Base-by-base conservation (phyloP, 1,140 invertebrate species). In the Apis laboriosa region DNA sequence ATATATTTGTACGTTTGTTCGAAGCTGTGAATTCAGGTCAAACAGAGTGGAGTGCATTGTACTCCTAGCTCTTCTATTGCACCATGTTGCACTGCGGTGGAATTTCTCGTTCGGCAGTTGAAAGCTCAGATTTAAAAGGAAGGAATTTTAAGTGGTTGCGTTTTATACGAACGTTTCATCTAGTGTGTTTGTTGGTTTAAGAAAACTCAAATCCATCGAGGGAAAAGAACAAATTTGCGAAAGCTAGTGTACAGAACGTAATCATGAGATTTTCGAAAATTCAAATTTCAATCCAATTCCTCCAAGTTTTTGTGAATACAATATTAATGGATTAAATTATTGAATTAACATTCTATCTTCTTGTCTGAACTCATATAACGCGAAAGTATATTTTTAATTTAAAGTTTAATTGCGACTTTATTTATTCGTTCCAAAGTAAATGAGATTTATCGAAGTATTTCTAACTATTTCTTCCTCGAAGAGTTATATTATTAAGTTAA, bases 11-110 rank as follows among this genome's bases (percentile, higher is more conserved):
- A 60, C 74, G 63, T 28, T 76, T 49, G 58, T 63, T 51, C 60
- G 74, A 76, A 76, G n/a, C 9, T 7, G 11, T 19, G 74, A 53
- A 76, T 76, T 76, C 53, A 19, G 74, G 74, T 76, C 74, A 76
- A 76, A 63, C 58, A 51, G 43, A 76, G 17, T 13, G 58, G 43
- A 53, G 74, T 76, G 49, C 43, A 51, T 61, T 76, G 60, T 76
- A 76, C 60, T 76, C 60, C 43, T 51, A 76, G 24, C 43, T n/a
- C n/a, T 63, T n/a, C 28, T 76, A 64, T 53, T 64, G 60, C 19
- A 21, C 55, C 34, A 17, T 43, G 72, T 74, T 60, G 34, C 72
- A 49, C 34, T 74, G 56, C 72, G 34, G 72, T 60, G 34, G 60
- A 74, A 60, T 74, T 74, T 49, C 55, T 58, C 72, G 55, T 60